Conservation (phyloP, 2,888 invertebrate species). For the Uropetala carovei region DNA sequence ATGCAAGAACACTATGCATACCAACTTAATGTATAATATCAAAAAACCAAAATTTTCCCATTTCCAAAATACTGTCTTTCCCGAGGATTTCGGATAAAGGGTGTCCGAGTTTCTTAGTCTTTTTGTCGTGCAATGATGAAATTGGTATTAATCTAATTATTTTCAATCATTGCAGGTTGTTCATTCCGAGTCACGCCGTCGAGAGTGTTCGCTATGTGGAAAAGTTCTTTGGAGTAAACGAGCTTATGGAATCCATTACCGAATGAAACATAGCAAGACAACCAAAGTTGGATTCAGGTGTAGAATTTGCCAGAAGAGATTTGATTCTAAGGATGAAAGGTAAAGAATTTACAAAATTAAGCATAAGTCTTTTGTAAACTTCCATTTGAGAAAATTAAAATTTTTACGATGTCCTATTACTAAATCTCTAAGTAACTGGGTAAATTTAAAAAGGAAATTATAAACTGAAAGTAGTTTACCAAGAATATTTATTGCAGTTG, state of each 20-base stretch:
- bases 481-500: no score
- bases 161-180: constrained; percentile 67
- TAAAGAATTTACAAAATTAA: constrained; percentile 68
- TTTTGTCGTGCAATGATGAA: no score
- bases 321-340: constrained; percentile 77
- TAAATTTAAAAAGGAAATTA: not conserved
- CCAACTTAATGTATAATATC: no score
- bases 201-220: constrained; percentile 72
- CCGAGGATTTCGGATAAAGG: no score
- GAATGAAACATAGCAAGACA: constrained; percentile 76
- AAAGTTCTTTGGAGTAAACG: constrained; percentile 74
- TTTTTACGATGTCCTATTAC: not conserved
- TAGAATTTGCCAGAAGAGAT: constrained; percentile 74
- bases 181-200: constrained; percentile 67
- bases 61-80: no score
- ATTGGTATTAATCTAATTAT: not conserved
- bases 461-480: no score
- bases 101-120: no score
- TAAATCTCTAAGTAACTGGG: not conserved
- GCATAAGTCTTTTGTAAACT: no score
- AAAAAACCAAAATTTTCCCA: no score
- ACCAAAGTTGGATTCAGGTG: constrained; percentile 69
- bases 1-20: no score
- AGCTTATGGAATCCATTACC: constrained; percentile 75
- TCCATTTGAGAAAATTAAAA: no score